A percentile compares a stretch with the other conserved stretches of the same genome.
phyloP scores from a whole-genome alignment of 2,797 vertebrate genomes.

The Neomorphus geoffroyi region DNA sequence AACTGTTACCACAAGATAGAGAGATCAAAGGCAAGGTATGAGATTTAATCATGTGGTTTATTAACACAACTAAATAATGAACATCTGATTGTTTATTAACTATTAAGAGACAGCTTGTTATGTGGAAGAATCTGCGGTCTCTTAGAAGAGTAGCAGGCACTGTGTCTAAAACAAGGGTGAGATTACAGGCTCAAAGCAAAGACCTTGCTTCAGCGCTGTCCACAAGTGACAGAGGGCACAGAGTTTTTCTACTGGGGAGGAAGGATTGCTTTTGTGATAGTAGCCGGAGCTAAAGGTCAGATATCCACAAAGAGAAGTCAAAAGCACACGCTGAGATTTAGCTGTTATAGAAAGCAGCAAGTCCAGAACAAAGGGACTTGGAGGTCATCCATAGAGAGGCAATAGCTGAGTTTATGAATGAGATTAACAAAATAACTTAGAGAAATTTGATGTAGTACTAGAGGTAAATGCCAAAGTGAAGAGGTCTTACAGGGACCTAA shows the following conservation, averaged over 20 bases:
- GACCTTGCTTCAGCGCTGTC: background rate
- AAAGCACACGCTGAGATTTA: background rate
- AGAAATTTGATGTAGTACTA: background rate
- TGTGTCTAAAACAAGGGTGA: background rate
- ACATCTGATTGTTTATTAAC: background rate
- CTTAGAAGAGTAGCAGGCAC: background rate
- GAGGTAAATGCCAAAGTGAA: background rate
- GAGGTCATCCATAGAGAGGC: background rate
- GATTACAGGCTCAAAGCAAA: background rate
- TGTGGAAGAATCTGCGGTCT: background rate
- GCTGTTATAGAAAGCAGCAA: background rate
- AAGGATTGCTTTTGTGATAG: background rate
- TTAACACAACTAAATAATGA: background rate
- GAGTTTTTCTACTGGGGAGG: background rate
- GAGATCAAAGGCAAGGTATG: background rate
- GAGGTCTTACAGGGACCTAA: background rate
- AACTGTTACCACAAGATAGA: background rate
- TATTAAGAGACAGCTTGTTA: background rate
- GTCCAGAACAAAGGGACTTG: background rate
- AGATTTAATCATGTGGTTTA: background rate
- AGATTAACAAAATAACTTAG: background rate
- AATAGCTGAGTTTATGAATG: background rate
- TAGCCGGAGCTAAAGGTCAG: background rate
- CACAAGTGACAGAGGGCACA: background rate
- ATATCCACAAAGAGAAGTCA: background rate